These are phyloP conservation scores for Sesia apiformis DNA, from an alignment of 2,888 invertebrate genomes.

Conservation along the genomic window DNA sequence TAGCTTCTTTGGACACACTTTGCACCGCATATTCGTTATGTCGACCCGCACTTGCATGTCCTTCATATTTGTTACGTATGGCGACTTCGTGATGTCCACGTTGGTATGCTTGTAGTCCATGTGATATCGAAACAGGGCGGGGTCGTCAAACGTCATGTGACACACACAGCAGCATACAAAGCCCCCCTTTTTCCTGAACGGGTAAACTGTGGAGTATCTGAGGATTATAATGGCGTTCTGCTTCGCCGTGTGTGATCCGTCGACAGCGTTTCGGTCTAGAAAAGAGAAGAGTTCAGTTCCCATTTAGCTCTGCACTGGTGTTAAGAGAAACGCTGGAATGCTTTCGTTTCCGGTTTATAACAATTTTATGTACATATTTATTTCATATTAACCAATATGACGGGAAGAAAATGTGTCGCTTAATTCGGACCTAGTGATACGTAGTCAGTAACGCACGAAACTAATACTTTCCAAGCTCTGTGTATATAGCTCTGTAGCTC, in stretches of 20 bases:
- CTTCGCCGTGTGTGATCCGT: constrained; percentile 1
- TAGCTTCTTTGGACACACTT: constrained; percentile 5
- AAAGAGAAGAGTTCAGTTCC: constrained; percentile 10
- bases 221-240: constrained; percentile 10
- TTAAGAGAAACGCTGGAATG: too few relatives aligned
- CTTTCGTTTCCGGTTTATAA: too few relatives aligned
- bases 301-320: neutral
- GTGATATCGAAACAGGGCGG: constrained; percentile 10
- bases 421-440: too few relatives aligned
- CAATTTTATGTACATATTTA: too few relatives aligned
- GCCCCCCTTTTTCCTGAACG: constrained; percentile 7
- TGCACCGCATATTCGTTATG: constrained; percentile 11
- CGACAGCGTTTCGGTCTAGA: constrained; percentile 8
- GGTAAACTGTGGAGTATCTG: constrained; percentile 13
- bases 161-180: constrained; percentile 10
- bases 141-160: constrained; percentile 8
- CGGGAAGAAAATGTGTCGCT: too few relatives aligned
- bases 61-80: constrained; percentile 2
- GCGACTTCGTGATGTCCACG: constrained; percentile 7
- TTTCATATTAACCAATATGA: too few relatives aligned
- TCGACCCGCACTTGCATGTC: constrained; percentile 9
- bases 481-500: too few relatives aligned
- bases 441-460: too few relatives aligned
- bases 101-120: constrained; percentile 9
- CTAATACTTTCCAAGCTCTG: too few relatives aligned